Conservation (phyloP, 2,888 invertebrate species). For the Pseudoips prasinana region DNA sequence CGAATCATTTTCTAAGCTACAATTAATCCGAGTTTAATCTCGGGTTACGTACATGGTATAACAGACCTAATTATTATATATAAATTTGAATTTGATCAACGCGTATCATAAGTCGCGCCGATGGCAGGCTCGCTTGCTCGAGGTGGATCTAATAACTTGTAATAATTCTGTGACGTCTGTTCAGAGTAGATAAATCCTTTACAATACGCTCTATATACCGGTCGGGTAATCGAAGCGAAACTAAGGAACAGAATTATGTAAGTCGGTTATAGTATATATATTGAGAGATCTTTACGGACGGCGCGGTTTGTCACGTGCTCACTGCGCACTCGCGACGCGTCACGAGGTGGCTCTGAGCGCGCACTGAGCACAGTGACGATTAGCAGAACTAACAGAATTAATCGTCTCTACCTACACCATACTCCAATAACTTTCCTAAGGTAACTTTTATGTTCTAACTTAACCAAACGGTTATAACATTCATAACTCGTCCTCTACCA, state of each 20-base stretch:
- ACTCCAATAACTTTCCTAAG: constrained; percentile 44
- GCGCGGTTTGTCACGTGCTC: constrained; percentile 43
- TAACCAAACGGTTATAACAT: constrained; percentile 65
- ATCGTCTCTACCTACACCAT: constrained; percentile 51
- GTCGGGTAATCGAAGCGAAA: constrained; percentile 20
- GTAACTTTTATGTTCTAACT: constrained; percentile 57
- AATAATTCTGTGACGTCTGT: constrained; percentile 27
- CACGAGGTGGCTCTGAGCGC: constrained; percentile 16
- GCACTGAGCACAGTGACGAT: constrained; percentile 39
- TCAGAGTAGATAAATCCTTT: constrained; percentile 21
- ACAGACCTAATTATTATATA: constrained; percentile 8
- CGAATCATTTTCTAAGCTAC: constrained; percentile 20
- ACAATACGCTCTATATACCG: constrained; percentile 17
- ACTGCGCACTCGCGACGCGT: constrained; percentile 26
- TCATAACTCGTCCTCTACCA: constrained; percentile 38
- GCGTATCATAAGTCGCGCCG: neutral
- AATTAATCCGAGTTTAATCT: constrained; percentile 12
- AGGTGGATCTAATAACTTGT: constrained; percentile 19
- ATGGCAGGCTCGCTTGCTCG: constrained; percentile 16
- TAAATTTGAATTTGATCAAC: constrained; percentile 5
- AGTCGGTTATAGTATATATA: constrained; percentile 25
- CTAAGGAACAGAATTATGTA: constrained; percentile 13
- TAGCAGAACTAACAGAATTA: constrained; percentile 55
- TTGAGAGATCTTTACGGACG: constrained; percentile 57
- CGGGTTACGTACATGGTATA: constrained; percentile 10